Conservation (phyloP, 2,797 vertebrate species). For the Acropternis orthonyx region DNA sequence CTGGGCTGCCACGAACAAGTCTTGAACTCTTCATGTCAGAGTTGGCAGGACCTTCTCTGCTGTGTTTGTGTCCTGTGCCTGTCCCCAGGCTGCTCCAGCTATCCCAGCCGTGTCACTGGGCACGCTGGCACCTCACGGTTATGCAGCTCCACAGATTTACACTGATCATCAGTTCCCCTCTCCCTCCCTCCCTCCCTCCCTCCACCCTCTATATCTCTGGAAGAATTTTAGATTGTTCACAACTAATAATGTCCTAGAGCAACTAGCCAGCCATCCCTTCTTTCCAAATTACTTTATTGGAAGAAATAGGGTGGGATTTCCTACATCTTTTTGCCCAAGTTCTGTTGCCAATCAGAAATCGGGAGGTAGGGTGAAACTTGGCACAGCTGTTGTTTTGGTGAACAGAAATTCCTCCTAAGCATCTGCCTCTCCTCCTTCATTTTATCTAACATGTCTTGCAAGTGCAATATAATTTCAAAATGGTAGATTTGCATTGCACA, state of each 20-base stretch:
- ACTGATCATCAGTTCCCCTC: not conserved
- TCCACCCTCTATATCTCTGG: not conserved
- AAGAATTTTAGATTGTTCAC: not conserved
- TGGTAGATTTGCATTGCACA: not conserved
- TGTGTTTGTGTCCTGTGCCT: not conserved
- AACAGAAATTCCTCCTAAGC: not conserved
- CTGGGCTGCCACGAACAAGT: not conserved
- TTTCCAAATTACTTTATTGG: not conserved
- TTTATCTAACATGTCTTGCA: not conserved
- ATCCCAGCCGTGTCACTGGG: not conserved
- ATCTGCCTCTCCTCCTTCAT: not conserved
- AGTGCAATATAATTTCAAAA: not conserved
- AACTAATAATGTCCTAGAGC: not conserved
- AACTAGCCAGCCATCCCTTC: not conserved
- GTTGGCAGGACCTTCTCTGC: not conserved
- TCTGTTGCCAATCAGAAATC: not conserved
- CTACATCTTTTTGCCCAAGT: not conserved
- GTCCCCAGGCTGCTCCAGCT: not conserved
- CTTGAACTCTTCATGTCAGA: not conserved
- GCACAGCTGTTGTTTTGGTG: not conserved
- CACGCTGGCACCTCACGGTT: not conserved
- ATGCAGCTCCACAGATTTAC: not conserved
- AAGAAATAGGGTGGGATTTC: not conserved
- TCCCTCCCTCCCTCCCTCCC: not conserved
- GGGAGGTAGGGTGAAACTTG: not conserved